Evolutionary conservation across 2,888 invertebrate species (phyloP).

Genomic region (Eupithecia subumbrata): DNA sequence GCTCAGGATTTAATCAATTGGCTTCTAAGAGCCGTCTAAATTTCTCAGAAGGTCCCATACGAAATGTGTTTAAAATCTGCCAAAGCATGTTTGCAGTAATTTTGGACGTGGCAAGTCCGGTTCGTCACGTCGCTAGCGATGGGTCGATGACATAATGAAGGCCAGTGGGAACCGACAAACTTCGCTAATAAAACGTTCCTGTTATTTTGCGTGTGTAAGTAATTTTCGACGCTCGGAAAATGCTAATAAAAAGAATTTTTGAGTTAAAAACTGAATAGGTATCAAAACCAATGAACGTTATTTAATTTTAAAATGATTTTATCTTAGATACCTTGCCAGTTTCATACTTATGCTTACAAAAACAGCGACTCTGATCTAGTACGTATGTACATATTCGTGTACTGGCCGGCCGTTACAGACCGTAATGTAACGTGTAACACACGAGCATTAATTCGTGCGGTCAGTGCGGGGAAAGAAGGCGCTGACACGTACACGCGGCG

Average conservation of each 20-base stretch:
- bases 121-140: slow-evolving; percentile 13
- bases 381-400: too few species aligned
- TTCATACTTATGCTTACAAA: neutral
- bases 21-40: neutral
- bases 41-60: neutral
- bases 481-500: too few species aligned
- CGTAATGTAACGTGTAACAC: too few species aligned
- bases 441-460: too few species aligned
- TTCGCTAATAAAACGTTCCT: slow-evolving; percentile 1
- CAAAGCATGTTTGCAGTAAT: slow-evolving; percentile 16
- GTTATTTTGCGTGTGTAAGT: slow-evolving; percentile 1
- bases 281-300: too few species aligned
- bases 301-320: too few species aligned
- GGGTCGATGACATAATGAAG: slow-evolving; percentile 28
- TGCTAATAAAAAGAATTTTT: too few species aligned
- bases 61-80: neutral
- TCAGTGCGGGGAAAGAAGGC: too few species aligned
- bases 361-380: too few species aligned
- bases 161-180: slow-evolving; percentile 4
- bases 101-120: slow-evolving; percentile 16
- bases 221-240: neutral
- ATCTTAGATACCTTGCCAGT: neutral
- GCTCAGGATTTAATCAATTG: neutral
- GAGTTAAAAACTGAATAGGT: too few species aligned
- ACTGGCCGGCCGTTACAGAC: too few species aligned